A percentile compares a stretch with the other conserved stretches of the same genome.
These are phyloP conservation scores for Dreissena polymorpha DNA, from an alignment of 1,140 invertebrate genomes.

Conservation along the genomic window DNA sequence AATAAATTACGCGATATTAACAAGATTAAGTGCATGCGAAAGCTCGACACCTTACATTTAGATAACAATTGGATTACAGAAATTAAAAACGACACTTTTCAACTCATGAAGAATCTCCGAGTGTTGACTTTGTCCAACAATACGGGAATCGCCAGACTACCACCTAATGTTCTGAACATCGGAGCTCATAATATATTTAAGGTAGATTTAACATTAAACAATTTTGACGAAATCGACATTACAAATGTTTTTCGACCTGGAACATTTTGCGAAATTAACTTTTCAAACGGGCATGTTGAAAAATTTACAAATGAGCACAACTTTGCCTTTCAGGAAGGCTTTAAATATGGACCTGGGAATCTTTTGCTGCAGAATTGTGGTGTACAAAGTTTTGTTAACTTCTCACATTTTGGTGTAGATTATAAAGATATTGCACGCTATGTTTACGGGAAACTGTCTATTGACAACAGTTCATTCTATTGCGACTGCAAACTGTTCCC, in stretches of 20 bases:
- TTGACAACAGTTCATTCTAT: conserved; percentile 15
- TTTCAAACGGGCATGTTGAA: not conserved
- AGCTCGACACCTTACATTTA: conserved; percentile 18
- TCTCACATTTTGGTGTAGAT: conserved; percentile 7
- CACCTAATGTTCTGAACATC: conserved; percentile 13
- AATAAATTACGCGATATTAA: conserved; percentile 5
- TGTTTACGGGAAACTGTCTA: not conserved
- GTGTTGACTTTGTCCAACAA: conserved; percentile 16
- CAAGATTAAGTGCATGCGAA: not conserved
- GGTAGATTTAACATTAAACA: conserved; percentile 17
- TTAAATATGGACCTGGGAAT: conserved; percentile 20
- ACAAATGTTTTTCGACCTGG: conserved; percentile 24
- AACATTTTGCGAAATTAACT: conserved; percentile 25
- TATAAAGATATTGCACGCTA: not conserved
- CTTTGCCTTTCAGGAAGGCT: not conserved
- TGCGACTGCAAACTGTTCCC: conserved; percentile 32
- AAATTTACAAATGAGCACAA: conserved; percentile 2
- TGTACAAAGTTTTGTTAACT: conserved; percentile 31
- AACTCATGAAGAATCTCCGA: conserved; percentile 14
- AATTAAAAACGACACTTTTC: conserved; percentile 28
- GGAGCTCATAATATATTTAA: not conserved
- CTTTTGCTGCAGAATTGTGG: not conserved
- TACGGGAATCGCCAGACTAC: not conserved
- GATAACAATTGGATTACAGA: conserved; percentile 24
- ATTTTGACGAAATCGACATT: conserved; percentile 8